Evolutionary conservation across 2,113 vertebrate genomes (phyloP), one percentile per base, ranked within the genome.

Genomic region (Thomomys bottae): DNA sequence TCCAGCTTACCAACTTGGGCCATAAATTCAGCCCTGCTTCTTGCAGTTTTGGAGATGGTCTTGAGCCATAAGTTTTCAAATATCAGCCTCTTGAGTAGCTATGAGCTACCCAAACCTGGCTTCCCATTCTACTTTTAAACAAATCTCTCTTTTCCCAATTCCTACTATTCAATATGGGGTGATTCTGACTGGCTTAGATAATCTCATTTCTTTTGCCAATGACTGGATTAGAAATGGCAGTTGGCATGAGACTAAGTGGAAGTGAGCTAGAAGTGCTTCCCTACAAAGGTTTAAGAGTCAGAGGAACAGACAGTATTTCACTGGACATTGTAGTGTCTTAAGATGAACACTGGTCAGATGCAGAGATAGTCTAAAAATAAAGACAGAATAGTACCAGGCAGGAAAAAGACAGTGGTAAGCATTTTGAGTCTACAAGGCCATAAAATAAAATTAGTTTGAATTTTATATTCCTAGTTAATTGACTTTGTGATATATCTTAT

Each of bases 361-460:
- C 21, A 88, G 73, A 67, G 28, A 26, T 17, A 81, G 67, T 20
- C 26, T 36, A 57, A 84, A 32, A 87, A 23, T 40, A 30, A 84
- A 94, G 34, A 72, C 9, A 71, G 20, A 38, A 78, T 8, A 66
- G 15, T 12, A 79, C 42, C 1, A 77, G 15, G 38, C 28, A 40
- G 5, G n/a, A 59, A 14, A 26, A 84, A 88, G 7, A 40, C 6
- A 73, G 5, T 15, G 17, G 24, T 8, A 85, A 45, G 42, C 21
- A 85, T 70, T 90, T 26, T 32, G 72, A 81, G 36, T 91, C 59
- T 95, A 3, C 36, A 54, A 81, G 64, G 64, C 42, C 87, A 9
- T 79, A 73, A 90, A 40, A 63, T 12, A 32, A 66, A 54, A 72
- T 54, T 26, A 88, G 10, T 89, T 9, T 66, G 34, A 94, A 57